phyloP scores from a whole-genome alignment of 2,888 invertebrate species.

The Hirtodrosophila duncani region DNA sequence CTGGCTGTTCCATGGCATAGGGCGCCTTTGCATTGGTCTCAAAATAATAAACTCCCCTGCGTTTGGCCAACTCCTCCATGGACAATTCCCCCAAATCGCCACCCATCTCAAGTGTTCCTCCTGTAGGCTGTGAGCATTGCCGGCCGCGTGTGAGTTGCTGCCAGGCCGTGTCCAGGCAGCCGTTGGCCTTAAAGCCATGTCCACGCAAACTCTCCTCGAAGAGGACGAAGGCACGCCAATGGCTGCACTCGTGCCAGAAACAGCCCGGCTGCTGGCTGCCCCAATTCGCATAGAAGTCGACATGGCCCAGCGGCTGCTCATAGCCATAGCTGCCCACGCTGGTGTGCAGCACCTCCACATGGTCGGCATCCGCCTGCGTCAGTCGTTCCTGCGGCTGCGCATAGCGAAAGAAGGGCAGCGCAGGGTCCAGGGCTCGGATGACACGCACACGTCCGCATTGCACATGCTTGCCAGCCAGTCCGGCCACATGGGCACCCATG shows the following conservation, averaged over 20 bases:
- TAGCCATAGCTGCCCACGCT: conserved; percentile 79
- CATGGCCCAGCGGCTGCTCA: conserved; percentile 79
- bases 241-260: conserved; percentile 74
- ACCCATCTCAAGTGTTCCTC: conserved; percentile 49
- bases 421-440: conserved; percentile 83
- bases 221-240: conserved; percentile 73
- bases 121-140: conserved; percentile 54
- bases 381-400: conserved; percentile 76
- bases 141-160: conserved; percentile 57
- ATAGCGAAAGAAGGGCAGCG: conserved; percentile 76
- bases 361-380: conserved; percentile 82
- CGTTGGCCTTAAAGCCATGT: conserved; percentile 47
- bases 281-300: conserved; percentile 82
- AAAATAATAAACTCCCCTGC: conserved; percentile 71
- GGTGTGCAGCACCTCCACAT: conserved; percentile 87
- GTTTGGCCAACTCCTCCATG: conserved; percentile 40
- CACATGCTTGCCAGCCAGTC: conserved; percentile 79
- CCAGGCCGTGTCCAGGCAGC: conserved; percentile 61
- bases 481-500: conserved; percentile 82
- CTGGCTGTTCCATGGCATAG: conserved; percentile 29
- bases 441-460: conserved; percentile 66
- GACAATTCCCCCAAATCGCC: conserved; percentile 54
- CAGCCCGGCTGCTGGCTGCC: conserved; percentile 83
- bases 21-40: conserved; percentile 62
- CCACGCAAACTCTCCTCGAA: conserved; percentile 57